Evolutionary conservation across 1,140 invertebrate species (phyloP), one percentile per base, ranked within the genome.

Genomic region (Drosophila lacertosa): DNA sequence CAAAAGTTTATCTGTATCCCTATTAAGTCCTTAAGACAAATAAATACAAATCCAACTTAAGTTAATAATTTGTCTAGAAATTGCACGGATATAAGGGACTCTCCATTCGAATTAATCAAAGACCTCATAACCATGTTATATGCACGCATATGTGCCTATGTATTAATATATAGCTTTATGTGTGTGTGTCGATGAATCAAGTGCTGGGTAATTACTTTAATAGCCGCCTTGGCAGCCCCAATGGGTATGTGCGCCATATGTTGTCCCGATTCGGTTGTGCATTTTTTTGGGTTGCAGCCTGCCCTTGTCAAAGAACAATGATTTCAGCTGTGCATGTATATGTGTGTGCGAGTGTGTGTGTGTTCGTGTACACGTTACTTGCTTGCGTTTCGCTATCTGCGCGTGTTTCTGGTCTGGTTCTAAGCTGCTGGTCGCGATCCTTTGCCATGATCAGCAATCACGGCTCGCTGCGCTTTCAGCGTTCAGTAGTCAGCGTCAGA

Each of bases 231-330:
- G 15, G 26, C 16, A 32, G 18, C 24, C 20, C 26, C 37, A 20
- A 6, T 11, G 15, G 6, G 42, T 53, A 16, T 68, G 58, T 54
- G 39, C 48, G 22, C 67, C 67, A 70, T 64, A 48, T 70, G 67
- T 57, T 50, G 33, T 22, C 20, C 22, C 40, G 50, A 53, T 39
- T 9, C 13, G 5, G 40, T 26, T 45, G 9, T 6, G n/a, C 22
- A 15, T 22, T n/a, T n/a, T n/a, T n/a, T 42, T n/a, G 33, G 33
- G 33, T 11, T 35, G 32, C 11, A 26, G 24, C 4, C 24, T 26
- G 24, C 24, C 24, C 7, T 26, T 26, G 4, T 6, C 24, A 2
- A n/a, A 20, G 40, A 18, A 44, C 20, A 15, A 47, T 18, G 32
- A 33, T 42, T 44, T 24, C 35, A 15, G 42, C 29, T 7, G 16